A percentile compares a stretch with the other conserved stretches of the same genome.
Conservation (phyloP, 2,888 invertebrate species). For the Pardosa pseudoannulata region DNA sequence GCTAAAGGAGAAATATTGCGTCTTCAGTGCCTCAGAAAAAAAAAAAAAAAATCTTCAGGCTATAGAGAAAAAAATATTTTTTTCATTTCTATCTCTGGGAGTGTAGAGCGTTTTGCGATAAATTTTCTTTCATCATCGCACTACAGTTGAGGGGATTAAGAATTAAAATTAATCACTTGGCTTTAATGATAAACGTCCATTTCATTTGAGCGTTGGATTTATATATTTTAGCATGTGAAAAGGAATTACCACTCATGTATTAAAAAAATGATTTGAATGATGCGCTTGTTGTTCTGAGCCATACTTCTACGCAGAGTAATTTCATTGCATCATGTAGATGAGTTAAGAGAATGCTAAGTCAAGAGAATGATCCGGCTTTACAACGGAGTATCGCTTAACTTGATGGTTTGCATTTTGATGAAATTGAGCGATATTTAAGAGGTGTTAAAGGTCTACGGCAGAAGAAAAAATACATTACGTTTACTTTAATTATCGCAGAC, state of each 20-base stretch:
- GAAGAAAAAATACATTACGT: not conserved
- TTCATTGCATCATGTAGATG: not conserved
- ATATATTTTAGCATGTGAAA: not conserved
- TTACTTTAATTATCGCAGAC: not conserved
- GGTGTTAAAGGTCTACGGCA: not conserved
- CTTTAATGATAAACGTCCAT: conserved; percentile 13
- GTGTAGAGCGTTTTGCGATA: conserved; percentile 5
- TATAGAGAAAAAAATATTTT: not conserved
- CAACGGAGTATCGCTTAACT: not conserved
- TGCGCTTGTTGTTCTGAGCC: not conserved
- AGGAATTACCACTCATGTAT: not conserved
- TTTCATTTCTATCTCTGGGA: not conserved
- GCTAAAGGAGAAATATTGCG: conserved; percentile 22
- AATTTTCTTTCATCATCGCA: conserved; percentile 10
- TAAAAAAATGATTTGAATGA: conserved; percentile 4
- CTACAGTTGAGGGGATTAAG: conserved; percentile 11
- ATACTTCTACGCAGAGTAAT: not conserved
- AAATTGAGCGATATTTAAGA: not conserved
- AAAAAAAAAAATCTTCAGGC: not conserved
- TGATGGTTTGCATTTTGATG: not conserved
- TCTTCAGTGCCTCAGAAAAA: not conserved
- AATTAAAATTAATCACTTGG: conserved; percentile 18
- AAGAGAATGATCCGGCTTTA: not conserved
- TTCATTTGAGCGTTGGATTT: conserved; percentile 2
- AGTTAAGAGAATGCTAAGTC: not conserved